A percentile compares a stretch with the other conserved stretches of the same genome.
Evolutionary conservation across 2,797 vertebrate genomes (phyloP).

Genomic region (Smutsia temminckii): DNA sequence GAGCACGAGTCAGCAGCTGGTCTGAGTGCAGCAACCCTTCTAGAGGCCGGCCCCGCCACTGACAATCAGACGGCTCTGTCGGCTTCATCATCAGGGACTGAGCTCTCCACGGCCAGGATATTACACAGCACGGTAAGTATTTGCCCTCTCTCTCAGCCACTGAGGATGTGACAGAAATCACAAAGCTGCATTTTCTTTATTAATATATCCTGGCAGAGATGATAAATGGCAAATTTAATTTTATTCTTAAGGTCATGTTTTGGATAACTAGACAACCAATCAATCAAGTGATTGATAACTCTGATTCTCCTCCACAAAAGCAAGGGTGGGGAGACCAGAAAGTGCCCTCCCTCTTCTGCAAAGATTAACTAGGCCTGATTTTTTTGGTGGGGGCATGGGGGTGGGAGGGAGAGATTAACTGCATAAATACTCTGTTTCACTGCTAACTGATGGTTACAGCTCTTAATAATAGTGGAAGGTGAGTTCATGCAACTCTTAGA

Average conservation of each 20-base stretch:
- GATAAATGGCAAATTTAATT: conserved; percentile 75
- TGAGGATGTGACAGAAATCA: conserved; percentile 39
- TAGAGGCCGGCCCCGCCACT: conserved; percentile 54
- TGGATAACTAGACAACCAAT: conserved; percentile 77
- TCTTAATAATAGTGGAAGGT: background rate
- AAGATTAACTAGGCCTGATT: background rate
- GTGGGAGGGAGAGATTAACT: background rate
- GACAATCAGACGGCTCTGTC: conserved; percentile 60
- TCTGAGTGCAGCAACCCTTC: background rate
- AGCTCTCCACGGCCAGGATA: conserved; percentile 50
- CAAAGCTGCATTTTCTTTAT: conserved; percentile 54
- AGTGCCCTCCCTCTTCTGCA: background rate
- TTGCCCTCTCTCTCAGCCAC: background rate
- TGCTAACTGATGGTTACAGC: background rate
- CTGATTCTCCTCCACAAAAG: conserved; percentile 30
- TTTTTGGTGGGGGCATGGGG: background rate
- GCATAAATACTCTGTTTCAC: background rate
- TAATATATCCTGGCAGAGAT: conserved; percentile 64
- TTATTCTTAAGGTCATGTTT: conserved; percentile 79
- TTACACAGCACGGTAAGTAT: conserved; percentile 78
- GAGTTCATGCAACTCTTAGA: background rate
- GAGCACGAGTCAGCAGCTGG: conserved; percentile 58
- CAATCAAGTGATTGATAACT: conserved; percentile 75
- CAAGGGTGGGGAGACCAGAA: conserved; percentile 26
- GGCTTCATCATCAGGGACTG: conserved; percentile 70